phyloP scores from a whole-genome alignment of 2,113 vertebrate genomes.

The Lepisosteus osseus region DNA sequence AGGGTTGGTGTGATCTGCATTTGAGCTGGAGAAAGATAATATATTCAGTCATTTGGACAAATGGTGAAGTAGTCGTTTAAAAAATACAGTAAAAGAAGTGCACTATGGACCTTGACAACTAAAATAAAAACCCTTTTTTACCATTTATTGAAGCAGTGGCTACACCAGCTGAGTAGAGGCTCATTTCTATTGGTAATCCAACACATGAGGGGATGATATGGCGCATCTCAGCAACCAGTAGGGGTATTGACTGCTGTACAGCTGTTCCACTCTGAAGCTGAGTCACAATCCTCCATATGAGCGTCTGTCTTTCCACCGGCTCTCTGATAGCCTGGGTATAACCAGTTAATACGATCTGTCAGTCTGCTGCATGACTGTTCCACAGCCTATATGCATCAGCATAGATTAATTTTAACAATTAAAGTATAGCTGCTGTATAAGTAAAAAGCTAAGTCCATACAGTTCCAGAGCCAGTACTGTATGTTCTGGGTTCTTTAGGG shows the following conservation, averaged over 20 bases:
- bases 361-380: too few relatives aligned
- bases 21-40: constrained; percentile 37
- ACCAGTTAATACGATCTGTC: neutral
- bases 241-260: constrained; percentile 48
- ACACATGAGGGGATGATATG: constrained; percentile 41
- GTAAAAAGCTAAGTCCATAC: too few relatives aligned
- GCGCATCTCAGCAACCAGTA: constrained; percentile 47
- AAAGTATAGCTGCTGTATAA: too few relatives aligned
- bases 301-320: constrained; percentile 36
- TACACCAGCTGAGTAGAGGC: constrained; percentile 38
- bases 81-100: too few relatives aligned
- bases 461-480: too few relatives aligned
- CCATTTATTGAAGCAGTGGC: constrained; percentile 39
- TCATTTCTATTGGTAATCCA: constrained; percentile 46
- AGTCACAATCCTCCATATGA: constrained; percentile 39
- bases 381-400: too few relatives aligned
- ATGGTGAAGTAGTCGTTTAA: too few relatives aligned
- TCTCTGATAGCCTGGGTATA: constrained; percentile 38
- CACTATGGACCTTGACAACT: too few relatives aligned
- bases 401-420: too few relatives aligned
- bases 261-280: constrained; percentile 40
- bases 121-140: constrained; percentile 20
- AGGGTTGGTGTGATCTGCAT: constrained; percentile 37
- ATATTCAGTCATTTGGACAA: neutral
- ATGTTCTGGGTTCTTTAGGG: too few relatives aligned